Evolutionary conservation across 2,888 invertebrate genomes (phyloP).

Genomic region (Drosophila vallismaia): DNA sequence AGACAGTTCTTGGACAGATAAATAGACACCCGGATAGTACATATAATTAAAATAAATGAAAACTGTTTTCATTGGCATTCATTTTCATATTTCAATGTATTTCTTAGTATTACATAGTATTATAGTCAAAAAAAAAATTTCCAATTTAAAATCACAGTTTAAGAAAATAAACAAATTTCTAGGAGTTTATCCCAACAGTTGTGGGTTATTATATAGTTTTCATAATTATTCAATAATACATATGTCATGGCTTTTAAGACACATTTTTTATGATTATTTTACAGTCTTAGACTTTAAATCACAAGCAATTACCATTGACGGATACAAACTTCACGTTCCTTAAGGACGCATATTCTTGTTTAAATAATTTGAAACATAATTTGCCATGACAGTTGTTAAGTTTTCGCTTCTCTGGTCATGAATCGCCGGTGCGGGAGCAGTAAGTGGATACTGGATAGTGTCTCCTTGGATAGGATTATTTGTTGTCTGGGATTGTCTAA

Average conservation of each 20-base stretch:
- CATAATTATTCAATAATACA: too few species aligned
- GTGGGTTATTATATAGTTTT: too few species aligned
- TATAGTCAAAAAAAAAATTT: too few species aligned
- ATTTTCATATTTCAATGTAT: too few species aligned
- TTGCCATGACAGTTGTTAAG: background rate
- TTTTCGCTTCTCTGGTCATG: background rate
- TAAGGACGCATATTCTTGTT: constrained; percentile 14
- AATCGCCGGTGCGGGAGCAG: background rate
- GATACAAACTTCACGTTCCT: background rate
- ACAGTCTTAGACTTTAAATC: background rate
- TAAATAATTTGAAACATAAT: constrained; percentile 9
- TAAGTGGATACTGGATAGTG: background rate
- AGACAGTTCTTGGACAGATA: background rate
- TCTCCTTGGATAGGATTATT: constrained; percentile 2
- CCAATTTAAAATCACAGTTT: too few species aligned
- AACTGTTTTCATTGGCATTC: too few species aligned
- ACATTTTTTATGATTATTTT: background rate
- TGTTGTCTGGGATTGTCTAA: constrained; percentile 1
- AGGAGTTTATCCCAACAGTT: too few species aligned
- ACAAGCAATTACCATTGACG: background rate
- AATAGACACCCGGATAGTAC: background rate
- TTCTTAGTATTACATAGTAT: too few species aligned
- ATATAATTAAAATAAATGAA: background rate
- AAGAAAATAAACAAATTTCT: too few species aligned
- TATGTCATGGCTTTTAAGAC: too few species aligned